Conservation (phyloP, 2,888 invertebrate genomes). For the Arrhopalites spinosus region DNA sequence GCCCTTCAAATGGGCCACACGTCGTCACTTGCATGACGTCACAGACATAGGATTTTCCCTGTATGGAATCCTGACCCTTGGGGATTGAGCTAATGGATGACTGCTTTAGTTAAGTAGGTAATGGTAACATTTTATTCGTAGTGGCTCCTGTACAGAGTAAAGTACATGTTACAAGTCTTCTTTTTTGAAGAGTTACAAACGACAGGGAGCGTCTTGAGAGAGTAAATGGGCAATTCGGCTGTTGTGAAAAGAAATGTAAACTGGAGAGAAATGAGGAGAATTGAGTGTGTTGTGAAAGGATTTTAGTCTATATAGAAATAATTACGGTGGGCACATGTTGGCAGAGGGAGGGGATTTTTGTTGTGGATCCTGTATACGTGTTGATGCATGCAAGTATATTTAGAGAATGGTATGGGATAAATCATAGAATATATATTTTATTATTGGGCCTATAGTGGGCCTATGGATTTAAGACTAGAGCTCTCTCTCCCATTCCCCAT, state of each 20-base stretch:
- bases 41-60: neutral
- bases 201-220: neutral
- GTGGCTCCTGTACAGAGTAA: neutral
- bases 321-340: neutral
- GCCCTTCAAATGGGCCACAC: neutral
- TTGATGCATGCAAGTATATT: neutral
- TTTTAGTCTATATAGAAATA: neutral
- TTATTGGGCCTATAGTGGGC: too few species aligned
- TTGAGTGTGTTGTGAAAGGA: neutral
- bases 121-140: neutral
- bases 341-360: neutral
- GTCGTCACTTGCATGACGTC: neutral
- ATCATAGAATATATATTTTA: neutral
- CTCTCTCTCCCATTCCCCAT: too few species aligned
- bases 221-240: neutral
- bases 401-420: neutral
- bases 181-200: neutral
- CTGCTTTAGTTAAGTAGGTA: slow-evolving; percentile 19
- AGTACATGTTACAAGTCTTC: neutral
- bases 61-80: neutral
- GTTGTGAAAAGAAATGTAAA: neutral
- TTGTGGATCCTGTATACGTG: neutral
- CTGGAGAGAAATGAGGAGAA: neutral
- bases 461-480: too few species aligned
- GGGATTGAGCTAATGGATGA: slow-evolving; percentile 27